Conservation (phyloP, 1,140 invertebrate genomes). For the Drosophila nigromelanica region DNA sequence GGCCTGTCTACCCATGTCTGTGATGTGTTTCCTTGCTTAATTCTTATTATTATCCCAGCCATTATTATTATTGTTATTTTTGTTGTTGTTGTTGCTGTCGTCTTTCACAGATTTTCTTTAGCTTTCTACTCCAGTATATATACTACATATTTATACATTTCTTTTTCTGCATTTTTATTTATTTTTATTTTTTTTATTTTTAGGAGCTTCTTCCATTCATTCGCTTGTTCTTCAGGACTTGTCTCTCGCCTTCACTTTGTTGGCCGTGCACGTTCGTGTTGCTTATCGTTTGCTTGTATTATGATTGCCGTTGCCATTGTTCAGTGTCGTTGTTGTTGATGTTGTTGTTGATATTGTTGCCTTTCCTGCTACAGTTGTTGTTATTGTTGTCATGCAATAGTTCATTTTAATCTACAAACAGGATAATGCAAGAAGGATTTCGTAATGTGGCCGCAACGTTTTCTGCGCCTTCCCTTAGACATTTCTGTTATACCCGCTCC, state of each 20-base stretch:
- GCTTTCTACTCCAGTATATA: conserved; percentile 11
- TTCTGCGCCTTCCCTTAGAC: conserved; percentile 28
- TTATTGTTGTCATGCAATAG: conserved; percentile 72
- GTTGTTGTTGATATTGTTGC: conserved; percentile 30
- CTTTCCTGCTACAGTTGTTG: conserved; percentile 20
- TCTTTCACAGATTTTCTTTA: conserved; percentile 71
- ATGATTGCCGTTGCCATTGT: conserved; percentile 79
- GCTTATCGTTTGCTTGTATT: conserved; percentile 80
- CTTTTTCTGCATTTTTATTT: conserved; percentile 6
- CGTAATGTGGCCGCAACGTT: conserved; percentile 66
- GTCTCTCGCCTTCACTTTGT: conserved; percentile 34
- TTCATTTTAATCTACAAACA: conserved; percentile 81
- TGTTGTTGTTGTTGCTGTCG: conserved; percentile 43
- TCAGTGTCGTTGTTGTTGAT: conserved; percentile 46
- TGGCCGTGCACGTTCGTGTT: conserved; percentile 65
- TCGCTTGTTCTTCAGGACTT: conserved; percentile 68
- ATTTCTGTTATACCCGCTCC: conserved; percentile 20
- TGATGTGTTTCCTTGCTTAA: conserved; percentile 82
- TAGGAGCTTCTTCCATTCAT: conserved; percentile 35
- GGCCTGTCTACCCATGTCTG: conserved; percentile 61
- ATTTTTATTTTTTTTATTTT: conserved; percentile 7
- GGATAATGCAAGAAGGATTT: conserved; percentile 82
- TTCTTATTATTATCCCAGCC: conserved; percentile 81
- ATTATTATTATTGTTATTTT: conserved; percentile 71
- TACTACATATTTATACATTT: conserved; percentile 20